Percentiles rank a stretch among this genome's conserved stretches.
These are phyloP conservation scores for Ophioderma brevispina DNA, from an alignment of 35 echinoderm and acorn worm species.

Conservation along the genomic window DNA sequence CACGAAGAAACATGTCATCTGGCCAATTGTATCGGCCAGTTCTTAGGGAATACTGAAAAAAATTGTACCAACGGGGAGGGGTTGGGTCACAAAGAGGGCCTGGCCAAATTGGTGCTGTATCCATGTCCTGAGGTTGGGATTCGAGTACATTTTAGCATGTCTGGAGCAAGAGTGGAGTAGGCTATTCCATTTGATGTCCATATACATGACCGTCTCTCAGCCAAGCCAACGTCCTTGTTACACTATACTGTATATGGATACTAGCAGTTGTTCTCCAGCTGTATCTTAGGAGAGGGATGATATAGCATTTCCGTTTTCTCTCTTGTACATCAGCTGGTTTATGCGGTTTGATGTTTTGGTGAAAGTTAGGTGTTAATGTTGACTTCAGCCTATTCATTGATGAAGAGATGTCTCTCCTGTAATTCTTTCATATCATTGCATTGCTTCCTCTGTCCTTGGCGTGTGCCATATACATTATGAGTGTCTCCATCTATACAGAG, in stretches of 20 bases:
- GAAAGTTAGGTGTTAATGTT: background rate
- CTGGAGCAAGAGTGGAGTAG: background rate
- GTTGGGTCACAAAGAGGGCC: background rate
- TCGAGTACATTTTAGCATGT: background rate
- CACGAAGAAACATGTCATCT: background rate
- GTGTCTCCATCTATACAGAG: background rate
- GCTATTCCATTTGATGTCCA: background rate
- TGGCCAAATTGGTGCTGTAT: background rate
- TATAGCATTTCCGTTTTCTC: background rate
- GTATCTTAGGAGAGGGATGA: background rate
- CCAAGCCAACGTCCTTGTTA: background rate
- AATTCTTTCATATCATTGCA: background rate
- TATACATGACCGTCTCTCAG: background rate
- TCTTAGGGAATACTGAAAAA: background rate
- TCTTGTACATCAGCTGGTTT: background rate
- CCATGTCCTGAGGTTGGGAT: background rate
- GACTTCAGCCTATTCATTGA: background rate
- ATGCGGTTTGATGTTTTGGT: background rate
- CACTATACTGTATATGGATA: background rate
- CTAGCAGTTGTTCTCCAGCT: background rate
- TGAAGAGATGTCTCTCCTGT: background rate
- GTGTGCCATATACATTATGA: background rate
- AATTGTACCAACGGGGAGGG: background rate
- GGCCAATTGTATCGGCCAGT: background rate
- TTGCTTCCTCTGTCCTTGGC: background rate